phyloP scores from a whole-genome alignment of 2,797 vertebrate genomes.

The Peromyscus aztecus region DNA sequence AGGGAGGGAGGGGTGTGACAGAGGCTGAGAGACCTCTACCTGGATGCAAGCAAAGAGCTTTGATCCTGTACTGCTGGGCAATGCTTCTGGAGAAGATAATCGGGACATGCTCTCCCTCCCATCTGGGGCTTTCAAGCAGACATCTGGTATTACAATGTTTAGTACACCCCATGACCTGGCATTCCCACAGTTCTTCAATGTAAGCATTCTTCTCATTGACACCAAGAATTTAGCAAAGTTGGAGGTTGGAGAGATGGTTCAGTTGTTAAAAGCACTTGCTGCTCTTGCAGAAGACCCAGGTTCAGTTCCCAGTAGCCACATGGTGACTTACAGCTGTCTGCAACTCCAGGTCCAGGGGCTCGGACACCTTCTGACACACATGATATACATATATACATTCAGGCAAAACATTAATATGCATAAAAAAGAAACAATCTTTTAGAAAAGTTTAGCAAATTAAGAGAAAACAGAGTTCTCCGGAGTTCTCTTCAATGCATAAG shows the following conservation, averaged over 20 bases:
- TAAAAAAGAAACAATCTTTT: not conserved
- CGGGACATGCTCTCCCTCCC: accelerated
- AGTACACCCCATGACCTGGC: not conserved
- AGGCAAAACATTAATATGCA: not conserved
- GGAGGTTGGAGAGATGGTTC: not conserved
- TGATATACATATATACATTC: not conserved
- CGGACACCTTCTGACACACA: not conserved
- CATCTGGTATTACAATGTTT: not conserved
- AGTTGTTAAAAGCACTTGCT: not conserved
- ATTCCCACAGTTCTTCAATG: not conserved
- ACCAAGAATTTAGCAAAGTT: not conserved
- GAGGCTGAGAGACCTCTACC: not conserved
- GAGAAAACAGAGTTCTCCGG: constrained; percentile 1
- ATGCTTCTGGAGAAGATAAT: not conserved
- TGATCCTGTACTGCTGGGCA: not conserved
- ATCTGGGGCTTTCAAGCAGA: not conserved
- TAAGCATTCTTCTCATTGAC: not conserved
- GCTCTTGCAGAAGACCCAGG: not conserved
- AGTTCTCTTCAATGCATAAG: not conserved
- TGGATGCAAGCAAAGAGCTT: not conserved
- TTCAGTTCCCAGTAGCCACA: not conserved
- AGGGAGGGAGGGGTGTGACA: not conserved
- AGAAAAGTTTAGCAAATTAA: not conserved
- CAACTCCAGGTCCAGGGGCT: not conserved
- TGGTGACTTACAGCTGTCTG: not conserved